These are phyloP conservation scores for Ispidina lecontei DNA, from an alignment of 2,797 vertebrate species.

Conservation along the genomic window DNA sequence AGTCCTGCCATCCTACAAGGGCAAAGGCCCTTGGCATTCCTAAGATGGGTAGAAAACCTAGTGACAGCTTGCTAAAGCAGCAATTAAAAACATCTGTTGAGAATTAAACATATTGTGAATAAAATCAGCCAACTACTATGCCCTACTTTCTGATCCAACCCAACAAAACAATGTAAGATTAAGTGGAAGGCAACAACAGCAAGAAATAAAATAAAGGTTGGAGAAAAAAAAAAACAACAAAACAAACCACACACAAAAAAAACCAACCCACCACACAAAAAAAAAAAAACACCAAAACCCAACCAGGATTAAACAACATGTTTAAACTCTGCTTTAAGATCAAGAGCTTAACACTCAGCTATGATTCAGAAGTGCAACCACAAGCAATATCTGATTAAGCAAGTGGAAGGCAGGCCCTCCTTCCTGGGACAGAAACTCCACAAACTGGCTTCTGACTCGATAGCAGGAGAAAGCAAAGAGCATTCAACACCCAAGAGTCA, in stretches of 20 bases:
- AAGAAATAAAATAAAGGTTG: background rate
- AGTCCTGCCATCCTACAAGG: background rate
- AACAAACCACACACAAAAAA: too few species aligned
- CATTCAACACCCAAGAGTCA: background rate
- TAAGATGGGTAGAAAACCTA: background rate
- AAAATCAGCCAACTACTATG: background rate
- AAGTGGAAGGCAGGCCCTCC: background rate
- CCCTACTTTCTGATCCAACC: background rate
- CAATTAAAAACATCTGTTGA: background rate
- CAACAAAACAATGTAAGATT: background rate
- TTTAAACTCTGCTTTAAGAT: background rate
- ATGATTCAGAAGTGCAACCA: background rate
- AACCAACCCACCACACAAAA: too few species aligned
- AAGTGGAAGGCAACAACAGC: background rate
- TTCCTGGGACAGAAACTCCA: background rate
- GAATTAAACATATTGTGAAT: background rate
- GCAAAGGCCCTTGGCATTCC: background rate
- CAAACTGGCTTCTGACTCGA: background rate
- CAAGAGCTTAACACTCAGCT: accelerated
- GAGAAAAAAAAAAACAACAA: background rate
- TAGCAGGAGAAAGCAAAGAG: background rate
- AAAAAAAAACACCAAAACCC: too few species aligned
- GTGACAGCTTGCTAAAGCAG: background rate
- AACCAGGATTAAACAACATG: accelerated
- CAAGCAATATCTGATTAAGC: accelerated